Conservation (phyloP, 2,113 vertebrate genomes). For the Mirounga angustirostris region DNA sequence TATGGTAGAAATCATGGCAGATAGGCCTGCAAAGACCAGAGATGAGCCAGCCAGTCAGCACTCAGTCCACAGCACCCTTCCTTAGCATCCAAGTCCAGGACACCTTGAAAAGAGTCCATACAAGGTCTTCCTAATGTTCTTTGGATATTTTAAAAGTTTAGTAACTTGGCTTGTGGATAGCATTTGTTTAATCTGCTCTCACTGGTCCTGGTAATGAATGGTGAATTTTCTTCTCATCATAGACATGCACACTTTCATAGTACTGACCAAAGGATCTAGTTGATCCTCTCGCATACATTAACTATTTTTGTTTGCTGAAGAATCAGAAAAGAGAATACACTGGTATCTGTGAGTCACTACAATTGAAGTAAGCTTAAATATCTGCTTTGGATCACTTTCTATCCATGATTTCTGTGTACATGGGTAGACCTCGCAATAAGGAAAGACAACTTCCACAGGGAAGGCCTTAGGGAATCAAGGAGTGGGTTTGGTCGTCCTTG, state of each 20-base stretch:
- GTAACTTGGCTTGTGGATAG: neutral
- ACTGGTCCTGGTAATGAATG: neutral
- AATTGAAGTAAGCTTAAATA: neutral
- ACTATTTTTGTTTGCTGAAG: neutral
- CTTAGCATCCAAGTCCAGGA: neutral
- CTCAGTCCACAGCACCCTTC: neutral
- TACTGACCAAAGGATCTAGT: neutral
- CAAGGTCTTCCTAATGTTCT: neutral
- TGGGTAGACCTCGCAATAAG: neutral
- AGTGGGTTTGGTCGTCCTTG: neutral
- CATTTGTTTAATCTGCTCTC: neutral
- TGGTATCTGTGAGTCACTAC: no score
- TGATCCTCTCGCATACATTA: neutral
- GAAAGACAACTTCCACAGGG: neutral
- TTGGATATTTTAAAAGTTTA: neutral
- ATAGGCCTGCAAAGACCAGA: neutral
- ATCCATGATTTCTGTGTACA: neutral
- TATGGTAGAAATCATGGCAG: neutral
- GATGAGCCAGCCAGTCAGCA: neutral
- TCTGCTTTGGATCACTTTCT: neutral
- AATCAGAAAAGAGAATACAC: neutral
- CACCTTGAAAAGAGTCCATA: neutral
- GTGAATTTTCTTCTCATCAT: neutral
- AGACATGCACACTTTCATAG: neutral
- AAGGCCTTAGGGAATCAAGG: neutral